These are phyloP conservation scores for Cryptotis parvus DNA, from an alignment of 2,113 vertebrate species.

Conservation along the genomic window DNA sequence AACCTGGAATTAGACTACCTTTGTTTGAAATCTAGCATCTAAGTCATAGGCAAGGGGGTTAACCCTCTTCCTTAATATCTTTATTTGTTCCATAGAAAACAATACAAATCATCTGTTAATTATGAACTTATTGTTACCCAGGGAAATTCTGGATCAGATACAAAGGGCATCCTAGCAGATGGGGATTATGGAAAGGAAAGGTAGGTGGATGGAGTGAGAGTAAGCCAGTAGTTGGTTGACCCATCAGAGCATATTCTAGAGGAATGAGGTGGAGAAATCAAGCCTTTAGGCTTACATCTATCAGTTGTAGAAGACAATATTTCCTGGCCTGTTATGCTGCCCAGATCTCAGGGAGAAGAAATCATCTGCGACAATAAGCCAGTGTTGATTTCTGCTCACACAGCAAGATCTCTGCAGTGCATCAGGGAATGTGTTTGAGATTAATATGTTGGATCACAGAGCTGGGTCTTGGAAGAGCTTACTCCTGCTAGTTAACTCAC, in stretches of 20 bases:
- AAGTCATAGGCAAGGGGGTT: not conserved
- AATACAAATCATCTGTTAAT: not conserved
- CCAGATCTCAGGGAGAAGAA: not conserved
- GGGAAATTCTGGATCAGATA: not conserved
- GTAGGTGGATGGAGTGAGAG: too few relatives aligned
- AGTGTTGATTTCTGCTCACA: not conserved
- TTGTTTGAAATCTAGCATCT: not conserved
- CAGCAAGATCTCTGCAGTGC: not conserved
- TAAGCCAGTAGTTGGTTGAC: not conserved
- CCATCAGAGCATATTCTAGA: not conserved
- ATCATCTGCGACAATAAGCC: not conserved
- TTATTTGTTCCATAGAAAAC: not conserved
- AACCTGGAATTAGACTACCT: not conserved
- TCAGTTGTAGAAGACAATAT: not conserved
- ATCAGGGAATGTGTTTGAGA: not conserved
- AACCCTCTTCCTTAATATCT: not conserved
- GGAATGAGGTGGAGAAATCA: not conserved
- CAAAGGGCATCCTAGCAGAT: not conserved
- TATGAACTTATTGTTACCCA: not conserved
- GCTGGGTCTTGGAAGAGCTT: not conserved
- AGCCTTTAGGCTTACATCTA: not conserved
- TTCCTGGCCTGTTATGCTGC: not conserved
- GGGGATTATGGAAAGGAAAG: not conserved
- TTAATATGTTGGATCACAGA: not conserved
- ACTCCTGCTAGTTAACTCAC: not conserved